phyloP scores from a whole-genome alignment of 2,888 invertebrate species.

The Tipula lateralis region DNA sequence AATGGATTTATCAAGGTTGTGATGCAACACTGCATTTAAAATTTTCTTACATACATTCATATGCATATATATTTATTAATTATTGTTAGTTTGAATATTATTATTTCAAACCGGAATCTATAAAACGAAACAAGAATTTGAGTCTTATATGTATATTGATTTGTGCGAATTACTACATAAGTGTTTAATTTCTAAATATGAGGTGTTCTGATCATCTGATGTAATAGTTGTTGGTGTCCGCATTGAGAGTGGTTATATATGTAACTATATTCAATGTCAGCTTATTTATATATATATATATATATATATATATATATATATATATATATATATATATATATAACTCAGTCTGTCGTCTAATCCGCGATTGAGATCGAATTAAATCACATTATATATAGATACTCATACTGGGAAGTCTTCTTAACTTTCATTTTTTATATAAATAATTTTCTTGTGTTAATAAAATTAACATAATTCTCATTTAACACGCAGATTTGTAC shows the following conservation, averaged over 20 bases:
- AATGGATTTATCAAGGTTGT: background rate
- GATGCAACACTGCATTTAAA: constrained; percentile 1
- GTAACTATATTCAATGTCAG: background rate
- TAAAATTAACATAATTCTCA: constrained; percentile 19
- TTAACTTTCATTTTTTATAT: constrained; percentile 14
- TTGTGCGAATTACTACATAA: background rate
- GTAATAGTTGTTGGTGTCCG: background rate
- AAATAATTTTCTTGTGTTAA: constrained; percentile 1
- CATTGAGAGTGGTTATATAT: background rate
- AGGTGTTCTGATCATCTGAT: background rate
- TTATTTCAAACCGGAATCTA: background rate
- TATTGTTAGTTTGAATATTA: background rate
- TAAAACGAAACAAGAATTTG: background rate
- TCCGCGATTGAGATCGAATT: constrained; percentile 19
- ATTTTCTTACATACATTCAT: background rate
- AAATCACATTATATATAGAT: background rate
- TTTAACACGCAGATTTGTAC: constrained; percentile 19
- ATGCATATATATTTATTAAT: background rate
- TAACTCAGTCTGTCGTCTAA: background rate
- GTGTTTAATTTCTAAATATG: background rate
- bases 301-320: background rate
- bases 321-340: background rate
- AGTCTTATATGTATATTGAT: background rate
- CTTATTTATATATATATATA: background rate
- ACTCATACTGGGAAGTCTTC: constrained; percentile 24